Evolutionary conservation across 1,140 invertebrate species (phyloP).

Genomic region (Drosophila prosaltans): DNA sequence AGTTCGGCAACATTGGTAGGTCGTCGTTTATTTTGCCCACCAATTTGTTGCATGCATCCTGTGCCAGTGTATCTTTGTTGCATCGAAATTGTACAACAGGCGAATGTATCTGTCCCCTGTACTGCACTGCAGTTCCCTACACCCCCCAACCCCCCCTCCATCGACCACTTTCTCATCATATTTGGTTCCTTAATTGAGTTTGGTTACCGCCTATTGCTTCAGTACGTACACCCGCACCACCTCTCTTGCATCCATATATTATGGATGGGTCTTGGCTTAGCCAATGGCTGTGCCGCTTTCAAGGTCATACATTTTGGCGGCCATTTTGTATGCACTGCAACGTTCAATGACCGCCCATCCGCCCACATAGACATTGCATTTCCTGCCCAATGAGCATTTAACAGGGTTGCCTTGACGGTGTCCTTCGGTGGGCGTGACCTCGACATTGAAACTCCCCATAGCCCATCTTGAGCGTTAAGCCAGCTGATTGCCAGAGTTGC

Average conservation of each 20-base stretch:
- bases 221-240: neutral
- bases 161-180: neutral
- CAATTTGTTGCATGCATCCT: constrained; percentile 3
- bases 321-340: constrained; percentile 66
- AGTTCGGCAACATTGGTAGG: too few relatives aligned
- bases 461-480: too few relatives aligned
- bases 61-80: too few relatives aligned
- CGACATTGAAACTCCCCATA: constrained; percentile 70
- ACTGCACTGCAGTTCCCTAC: too few relatives aligned
- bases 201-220: neutral
- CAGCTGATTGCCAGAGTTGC: constrained; percentile 51
- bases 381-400: constrained; percentile 69
- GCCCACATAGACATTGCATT: constrained; percentile 49
- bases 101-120: neutral
- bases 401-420: constrained; percentile 65
- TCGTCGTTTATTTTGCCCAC: too few relatives aligned
- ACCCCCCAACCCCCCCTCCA: too few relatives aligned
- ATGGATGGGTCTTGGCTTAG: constrained; percentile 3
- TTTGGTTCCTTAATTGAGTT: neutral
- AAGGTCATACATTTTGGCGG: constrained; percentile 73
- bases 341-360: constrained; percentile 71
- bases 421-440: constrained; percentile 75
- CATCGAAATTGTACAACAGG: too few relatives aligned
- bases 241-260: neutral
- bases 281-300: constrained; percentile 55